phyloP scores from a whole-genome alignment of 1,140 invertebrate species.

The Ostrea edulis region DNA sequence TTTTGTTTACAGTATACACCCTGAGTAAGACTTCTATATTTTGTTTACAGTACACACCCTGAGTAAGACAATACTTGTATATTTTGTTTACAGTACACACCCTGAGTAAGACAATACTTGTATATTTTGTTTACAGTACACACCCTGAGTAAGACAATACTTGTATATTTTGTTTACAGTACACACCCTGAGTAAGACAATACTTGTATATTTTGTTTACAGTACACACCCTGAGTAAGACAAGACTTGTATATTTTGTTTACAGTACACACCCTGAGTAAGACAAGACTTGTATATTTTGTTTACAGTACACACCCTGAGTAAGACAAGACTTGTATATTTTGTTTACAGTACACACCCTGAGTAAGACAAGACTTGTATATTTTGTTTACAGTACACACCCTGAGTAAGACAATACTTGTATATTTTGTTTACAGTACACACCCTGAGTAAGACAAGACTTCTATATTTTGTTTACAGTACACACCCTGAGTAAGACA shows the following conservation, averaged over 20 bases:
- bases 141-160: conserved; percentile 82
- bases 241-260: conserved; percentile 81
- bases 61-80: too few relatives aligned
- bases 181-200: too few relatives aligned
- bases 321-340: too few relatives aligned
- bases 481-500: conserved; percentile 82
- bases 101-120: neutral
- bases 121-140: conserved; percentile 80
- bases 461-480: conserved; percentile 76
- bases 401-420: conserved; percentile 82
- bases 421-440: neutral
- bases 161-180: too few relatives aligned
- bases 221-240: conserved; percentile 83
- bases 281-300: too few relatives aligned
- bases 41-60: conserved; percentile 82
- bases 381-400: conserved; percentile 80
- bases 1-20: conserved; percentile 81
- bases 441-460: neutral
- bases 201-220: too few relatives aligned
- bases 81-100: neutral
- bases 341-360: too few relatives aligned
- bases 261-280: too few relatives aligned
- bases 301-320: too few relatives aligned
- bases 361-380: too few relatives aligned
- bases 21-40: conserved; percentile 80